phyloP scores from a whole-genome alignment of 2,888 invertebrate genomes.

The Pandemis cinnamomeana region DNA sequence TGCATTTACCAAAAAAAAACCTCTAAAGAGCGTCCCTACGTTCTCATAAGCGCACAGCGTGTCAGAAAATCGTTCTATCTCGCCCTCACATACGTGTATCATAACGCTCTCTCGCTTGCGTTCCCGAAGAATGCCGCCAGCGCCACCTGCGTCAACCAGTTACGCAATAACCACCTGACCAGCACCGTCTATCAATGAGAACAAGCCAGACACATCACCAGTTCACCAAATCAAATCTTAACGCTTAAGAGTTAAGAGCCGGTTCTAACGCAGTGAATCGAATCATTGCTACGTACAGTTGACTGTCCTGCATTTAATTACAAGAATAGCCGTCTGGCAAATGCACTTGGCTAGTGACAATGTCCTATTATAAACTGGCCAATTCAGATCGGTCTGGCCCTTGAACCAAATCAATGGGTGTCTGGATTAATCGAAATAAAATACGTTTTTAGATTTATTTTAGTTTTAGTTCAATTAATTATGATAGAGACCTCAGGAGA shows the following conservation, averaged over 20 bases:
- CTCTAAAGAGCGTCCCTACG: too few species aligned
- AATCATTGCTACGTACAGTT: constrained; percentile 50
- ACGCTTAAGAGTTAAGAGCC: not conserved
- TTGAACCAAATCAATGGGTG: constrained; percentile 72
- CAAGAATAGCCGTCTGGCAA: constrained; percentile 78
- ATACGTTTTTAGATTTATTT: too few species aligned
- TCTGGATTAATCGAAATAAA: constrained; percentile 43
- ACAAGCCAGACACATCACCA: not conserved
- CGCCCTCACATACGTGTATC: too few species aligned
- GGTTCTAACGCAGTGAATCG: not conserved
- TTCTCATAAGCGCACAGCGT: too few species aligned
- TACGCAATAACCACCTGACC: constrained; percentile 46
- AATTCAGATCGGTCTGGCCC: constrained; percentile 66
- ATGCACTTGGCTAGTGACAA: constrained; percentile 74
- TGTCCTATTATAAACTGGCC: constrained; percentile 72
- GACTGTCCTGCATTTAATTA: constrained; percentile 55
- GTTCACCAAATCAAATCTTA: constrained; percentile 16
- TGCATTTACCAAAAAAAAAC: too few species aligned
- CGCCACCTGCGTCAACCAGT: constrained; percentile 48
- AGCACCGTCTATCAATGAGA: constrained; percentile 35
- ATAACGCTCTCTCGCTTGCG: too few species aligned
- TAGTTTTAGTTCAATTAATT: too few species aligned
- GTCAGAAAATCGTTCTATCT: too few species aligned
- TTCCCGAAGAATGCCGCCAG: not conserved
- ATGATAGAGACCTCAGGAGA: too few species aligned